These are phyloP conservation scores for Caenorhabditis sp. DNA, from an alignment of 2,888 invertebrate genomes.

Conservation along the genomic window DNA sequence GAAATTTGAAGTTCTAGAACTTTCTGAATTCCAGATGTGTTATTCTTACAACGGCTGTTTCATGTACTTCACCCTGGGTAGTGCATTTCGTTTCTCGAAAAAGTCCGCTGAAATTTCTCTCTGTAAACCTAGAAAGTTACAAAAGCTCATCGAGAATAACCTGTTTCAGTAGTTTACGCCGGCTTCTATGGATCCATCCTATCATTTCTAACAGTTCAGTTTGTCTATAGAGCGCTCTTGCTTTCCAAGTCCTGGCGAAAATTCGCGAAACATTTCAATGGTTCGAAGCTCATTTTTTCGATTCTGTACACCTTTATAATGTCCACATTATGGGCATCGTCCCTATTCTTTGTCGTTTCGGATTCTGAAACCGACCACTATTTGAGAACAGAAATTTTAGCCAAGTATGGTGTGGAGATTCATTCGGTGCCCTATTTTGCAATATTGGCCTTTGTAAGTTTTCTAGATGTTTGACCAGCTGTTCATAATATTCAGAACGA, in stretches of 20 bases:
- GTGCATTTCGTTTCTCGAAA: constrained; percentile 8
- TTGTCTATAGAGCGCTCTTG: constrained; percentile 26
- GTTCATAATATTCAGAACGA: neutral
- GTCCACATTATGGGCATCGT: neutral
- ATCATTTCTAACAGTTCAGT: constrained; percentile 23
- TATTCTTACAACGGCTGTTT: no score
- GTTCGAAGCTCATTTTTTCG: neutral
- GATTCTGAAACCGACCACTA: neutral
- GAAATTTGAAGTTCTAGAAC: constrained; percentile 19
- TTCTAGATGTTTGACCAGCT: neutral
- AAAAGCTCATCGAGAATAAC: no score
- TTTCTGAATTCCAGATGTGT: constrained; percentile 36
- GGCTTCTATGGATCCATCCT: neutral
- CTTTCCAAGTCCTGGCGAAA: neutral
- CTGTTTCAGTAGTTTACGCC: neutral
- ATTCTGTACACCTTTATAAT: neutral
- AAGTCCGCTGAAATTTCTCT: neutral
- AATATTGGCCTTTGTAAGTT: constrained; percentile 11
- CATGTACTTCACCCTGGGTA: constrained; percentile 27
- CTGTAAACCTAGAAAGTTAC: neutral
- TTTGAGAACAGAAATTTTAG: neutral
- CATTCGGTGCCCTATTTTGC: neutral
- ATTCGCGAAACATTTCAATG: neutral
- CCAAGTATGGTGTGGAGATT: constrained; percentile 10
- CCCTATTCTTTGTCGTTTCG: neutral